Evolutionary conservation across 2,797 vertebrate genomes (phyloP), one percentile per base, ranked within the genome.

Genomic region (Syndactyla subalaris): DNA sequence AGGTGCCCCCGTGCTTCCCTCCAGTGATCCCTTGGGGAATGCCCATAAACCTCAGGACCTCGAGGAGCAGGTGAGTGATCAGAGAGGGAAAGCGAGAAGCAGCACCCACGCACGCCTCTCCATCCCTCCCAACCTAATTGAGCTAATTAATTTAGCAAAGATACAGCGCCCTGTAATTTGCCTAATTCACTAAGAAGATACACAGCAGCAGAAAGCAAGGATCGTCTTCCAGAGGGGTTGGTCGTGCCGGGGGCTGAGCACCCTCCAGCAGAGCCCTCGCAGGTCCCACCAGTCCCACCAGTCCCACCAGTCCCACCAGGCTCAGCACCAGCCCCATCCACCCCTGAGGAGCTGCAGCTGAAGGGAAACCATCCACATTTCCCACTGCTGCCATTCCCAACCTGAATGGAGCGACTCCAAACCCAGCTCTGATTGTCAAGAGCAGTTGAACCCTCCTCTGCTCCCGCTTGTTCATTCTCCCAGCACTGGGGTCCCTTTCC

Each of bases 111-210:
- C 57, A 26, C 0, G 10, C 61, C 63, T 72, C 93, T 89, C 59
- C 80, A 72, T 74, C 57, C 79, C 85, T 93, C 79, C 52, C 79
- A 88, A 84, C 65, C 87, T 96, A 84, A 91, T 54, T 63, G 77
- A 67, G 75, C 85, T 97, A 95, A 96, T 94, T 94, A 93, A 95
- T 91, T 96, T 95, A 93, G 73, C 48, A 34, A 78, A 88, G 94
- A 92, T 17, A 55, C 87, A 86, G 87, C 9, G 12, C 67, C 14
- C 90, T 61, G 71, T 89, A 87, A 95, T 94, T 93, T 91, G 81
- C 75, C 89, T 93, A 76, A 94, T 93, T 89, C 68, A 17, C 46
- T 61, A 86, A 49, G 85, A 78, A 70, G 80, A 74, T 68, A 66
- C 10, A 79, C 77, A 73, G 59, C 59, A 76, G 58, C 78, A 83